Evolutionary conservation across 2,888 invertebrate species (phyloP), one percentile per base, ranked within the genome.

Genomic region (Nomada ruficornis): DNA sequence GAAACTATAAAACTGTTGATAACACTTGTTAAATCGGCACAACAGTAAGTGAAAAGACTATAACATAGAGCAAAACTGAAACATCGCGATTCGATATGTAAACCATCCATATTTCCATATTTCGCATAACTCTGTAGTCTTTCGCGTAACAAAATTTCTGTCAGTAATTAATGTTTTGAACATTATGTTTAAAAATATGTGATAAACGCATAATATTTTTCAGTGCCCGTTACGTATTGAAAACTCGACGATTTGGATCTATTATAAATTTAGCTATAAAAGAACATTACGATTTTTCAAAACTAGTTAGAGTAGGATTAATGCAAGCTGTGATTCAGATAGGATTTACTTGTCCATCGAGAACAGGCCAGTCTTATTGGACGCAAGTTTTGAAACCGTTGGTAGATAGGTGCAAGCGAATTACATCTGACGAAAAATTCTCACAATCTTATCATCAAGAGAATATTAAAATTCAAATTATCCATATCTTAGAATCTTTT

Each of bases 401-500:
- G 77, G 95, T 95, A 75, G 94, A 94, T 20, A 94, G 95, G 78
- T 96, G 96, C 86, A 95, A 95, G 84, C 93, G 93, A 77, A 92
- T 96, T 42, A 91, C 95, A 23, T 94, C 94, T 18, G 94, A 94
- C 76, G 95, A 95, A 68, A 94, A 95, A 86, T 96, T 96, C 86
- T 92, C 93, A 44, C 94, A 94, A 73, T 93, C 94, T 18, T 95
- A 94, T 85, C 95, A 96, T 83, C 94, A 96, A 74, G 96, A 96
- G 82, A 94, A 95, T 70, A 94, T 96, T 83, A 96, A 96, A 91
- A 94, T 95, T 5, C 96, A 96, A 94, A 94, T 98, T 2, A 95
- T 96, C 0, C 96, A 97, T 91, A 95, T 97, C 52, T 94, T 98
- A 0, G 98, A 98, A 92, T 96, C 96, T 77, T 96, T 96, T 81